phyloP scores from a whole-genome alignment of 2,797 vertebrate species.

The Rhinatrema bivittatum region DNA sequence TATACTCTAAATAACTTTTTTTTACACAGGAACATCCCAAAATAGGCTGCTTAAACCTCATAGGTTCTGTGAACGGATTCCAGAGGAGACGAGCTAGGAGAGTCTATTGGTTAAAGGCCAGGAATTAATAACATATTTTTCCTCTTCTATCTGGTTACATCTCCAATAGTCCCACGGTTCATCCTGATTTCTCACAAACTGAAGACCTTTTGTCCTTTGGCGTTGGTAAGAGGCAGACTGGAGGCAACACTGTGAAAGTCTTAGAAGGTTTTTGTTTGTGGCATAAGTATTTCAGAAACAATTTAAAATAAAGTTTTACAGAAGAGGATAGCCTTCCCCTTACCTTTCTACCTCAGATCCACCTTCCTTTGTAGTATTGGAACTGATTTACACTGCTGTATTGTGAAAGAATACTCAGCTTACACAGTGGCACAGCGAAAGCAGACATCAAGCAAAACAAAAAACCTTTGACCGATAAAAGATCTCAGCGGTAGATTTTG shows the following conservation, averaged over 20 bases:
- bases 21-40: conserved; percentile 6
- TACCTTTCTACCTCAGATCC: conserved; percentile 98
- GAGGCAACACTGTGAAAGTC: too few species aligned
- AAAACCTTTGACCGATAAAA: conserved; percentile 16
- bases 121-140: conserved; percentile 22
- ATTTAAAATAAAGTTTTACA: conserved; percentile 58
- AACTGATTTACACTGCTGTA: conserved; percentile 56
- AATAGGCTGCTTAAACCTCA: conserved; percentile 9
- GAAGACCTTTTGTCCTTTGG: too few species aligned
- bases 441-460: conserved; percentile 8
- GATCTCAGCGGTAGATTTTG: conserved; percentile 45
- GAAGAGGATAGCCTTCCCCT: conserved; percentile 94
- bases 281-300: conserved; percentile 10
- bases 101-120: conserved; percentile 19
- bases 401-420: conserved; percentile 58
- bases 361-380: conserved; percentile 67
- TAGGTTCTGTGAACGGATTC: conserved; percentile 24
- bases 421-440: conserved; percentile 32
- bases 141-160: conserved; percentile 23
- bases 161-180: too few species aligned
- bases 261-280: too few species aligned
- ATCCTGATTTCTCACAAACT: too few species aligned
- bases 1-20: conserved; percentile 15
- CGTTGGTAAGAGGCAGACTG: too few species aligned
- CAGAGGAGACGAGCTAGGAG: conserved; percentile 16